These are phyloP conservation scores for Amyelois transitella DNA, from an alignment of 1,140 invertebrate genomes.

Conservation along the genomic window DNA sequence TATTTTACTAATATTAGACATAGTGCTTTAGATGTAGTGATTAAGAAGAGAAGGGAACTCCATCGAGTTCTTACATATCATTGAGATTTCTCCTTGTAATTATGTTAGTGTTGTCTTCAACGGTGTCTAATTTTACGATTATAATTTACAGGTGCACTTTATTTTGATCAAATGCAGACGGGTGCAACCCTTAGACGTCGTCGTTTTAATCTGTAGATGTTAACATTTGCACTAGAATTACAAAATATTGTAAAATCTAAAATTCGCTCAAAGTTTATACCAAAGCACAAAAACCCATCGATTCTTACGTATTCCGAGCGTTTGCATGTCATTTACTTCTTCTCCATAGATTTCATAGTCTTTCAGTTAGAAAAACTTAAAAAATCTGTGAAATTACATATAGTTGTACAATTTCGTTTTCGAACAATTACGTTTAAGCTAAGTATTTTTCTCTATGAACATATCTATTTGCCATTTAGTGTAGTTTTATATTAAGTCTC, in stretches of 20 bases:
- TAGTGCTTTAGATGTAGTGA: constrained; percentile 68
- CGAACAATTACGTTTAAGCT: constrained; percentile 22
- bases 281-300: constrained; percentile 73
- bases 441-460: constrained; percentile 29
- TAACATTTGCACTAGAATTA: constrained; percentile 65
- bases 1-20: constrained; percentile 54
- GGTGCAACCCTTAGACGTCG: constrained; percentile 71
- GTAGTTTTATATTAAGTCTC: constrained; percentile 35
- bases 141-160: constrained; percentile 44
- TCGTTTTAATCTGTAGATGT: constrained; percentile 54
- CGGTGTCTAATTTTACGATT: constrained; percentile 54
- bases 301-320: constrained; percentile 60
- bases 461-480: constrained; percentile 47
- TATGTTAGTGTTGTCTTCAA: constrained; percentile 39
- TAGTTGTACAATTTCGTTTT: constrained; percentile 23
- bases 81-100: constrained; percentile 71
- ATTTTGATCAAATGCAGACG: constrained; percentile 65
- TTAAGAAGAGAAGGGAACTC: constrained; percentile 61
- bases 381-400: constrained; percentile 54
- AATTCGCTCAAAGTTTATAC: constrained; percentile 73
- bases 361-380: constrained; percentile 68
- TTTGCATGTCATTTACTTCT: constrained; percentile 52
- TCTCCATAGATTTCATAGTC: constrained; percentile 69
- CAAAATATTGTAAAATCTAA: constrained; percentile 61
- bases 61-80: constrained; percentile 72